A percentile compares a stretch with the other conserved stretches of the same genome.
These are phyloP conservation scores for Spialia ferax DNA, from an alignment of 2,888 invertebrate genomes.

Conservation along the genomic window DNA sequence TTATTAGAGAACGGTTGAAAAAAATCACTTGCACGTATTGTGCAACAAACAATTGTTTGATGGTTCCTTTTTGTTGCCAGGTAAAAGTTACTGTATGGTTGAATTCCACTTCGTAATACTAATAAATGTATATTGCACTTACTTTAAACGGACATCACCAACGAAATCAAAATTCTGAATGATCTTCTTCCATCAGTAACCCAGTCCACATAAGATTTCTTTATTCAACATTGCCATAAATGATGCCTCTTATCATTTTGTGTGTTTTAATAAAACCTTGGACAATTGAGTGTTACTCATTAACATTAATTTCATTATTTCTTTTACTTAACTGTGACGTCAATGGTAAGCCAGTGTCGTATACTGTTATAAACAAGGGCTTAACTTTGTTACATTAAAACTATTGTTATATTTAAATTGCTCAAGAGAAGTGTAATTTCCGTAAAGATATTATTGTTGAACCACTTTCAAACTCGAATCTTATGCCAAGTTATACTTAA, in stretches of 20 bases:
- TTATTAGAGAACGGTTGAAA: no score
- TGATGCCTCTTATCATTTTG: constrained; percentile 11
- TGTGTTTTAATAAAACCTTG: background rate
- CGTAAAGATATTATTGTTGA: constrained; percentile 3
- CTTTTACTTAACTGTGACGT: constrained; percentile 24
- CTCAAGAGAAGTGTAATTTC: background rate
- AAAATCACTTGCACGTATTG: no score
- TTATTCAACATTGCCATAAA: background rate
- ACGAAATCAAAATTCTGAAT: background rate
- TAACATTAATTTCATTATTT: background rate
- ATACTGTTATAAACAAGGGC: constrained; percentile 20
- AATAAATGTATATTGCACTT: background rate
- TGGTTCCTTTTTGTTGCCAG: no score
- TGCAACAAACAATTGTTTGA: no score
- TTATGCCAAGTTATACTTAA: constrained; percentile 5
- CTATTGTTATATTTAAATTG: constrained; percentile 18
- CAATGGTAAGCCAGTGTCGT: constrained; percentile 21
- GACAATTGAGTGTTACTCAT: background rate
- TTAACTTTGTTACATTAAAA: constrained; percentile 17
- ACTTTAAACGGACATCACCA: background rate
- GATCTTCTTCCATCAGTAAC: background rate
- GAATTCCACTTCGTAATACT: background rate
- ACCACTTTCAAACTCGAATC: constrained; percentile 9
- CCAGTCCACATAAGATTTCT: background rate
- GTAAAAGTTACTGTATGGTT: background rate